Evolutionary conservation across 2,888 invertebrate species (phyloP), one percentile per base, ranked within the genome.

Genomic region (Tenthredo amoena): DNA sequence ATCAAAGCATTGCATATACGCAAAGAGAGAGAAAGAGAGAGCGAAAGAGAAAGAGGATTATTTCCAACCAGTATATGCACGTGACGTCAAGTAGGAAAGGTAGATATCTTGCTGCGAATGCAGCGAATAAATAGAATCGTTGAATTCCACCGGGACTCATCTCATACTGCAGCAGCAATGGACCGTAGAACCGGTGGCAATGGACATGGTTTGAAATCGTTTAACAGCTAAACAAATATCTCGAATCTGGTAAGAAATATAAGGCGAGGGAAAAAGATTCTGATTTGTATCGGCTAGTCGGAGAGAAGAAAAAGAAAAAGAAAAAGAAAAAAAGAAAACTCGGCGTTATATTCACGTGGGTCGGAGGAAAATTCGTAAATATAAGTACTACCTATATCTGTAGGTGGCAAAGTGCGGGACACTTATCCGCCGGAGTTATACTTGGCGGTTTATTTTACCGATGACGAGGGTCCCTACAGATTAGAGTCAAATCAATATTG

Each of bases 401-500:
- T 71, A 83, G 83, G 83, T 83, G 83, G 83, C 83, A 83, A 83
- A 83, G 83, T 83, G 83, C 85, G 72, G 72, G 74, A 85, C 84
- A 85, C 84, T 85, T 85, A 85, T 84, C 82, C 83, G 74, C 31
- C 90, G 87, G 88, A 88, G 91, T 92, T 92, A 92, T 92, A 91
- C 91, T 91, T 89, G 90, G 87, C 89, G 91, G 92, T 92, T 92
- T 92, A 92, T 92, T 92, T 92, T 91, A 90, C 89, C 90, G 91
- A 90, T 89, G 90, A 90, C 91, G 90, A 89, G 89, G 89, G 89
- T 89, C 91, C 91, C 90, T 91, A 89, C 91, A 91, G 93, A 93
- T 93, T 93, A 93, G 91, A 92, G 91, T 90, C 91, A 91, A 93
- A 93, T 93, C 93, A 93, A 93, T 93, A 93, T 93, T 93, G 93